Evolutionary conservation across 2,113 vertebrate species (phyloP).

Genomic region (Gasterosteus aculeatus): DNA sequence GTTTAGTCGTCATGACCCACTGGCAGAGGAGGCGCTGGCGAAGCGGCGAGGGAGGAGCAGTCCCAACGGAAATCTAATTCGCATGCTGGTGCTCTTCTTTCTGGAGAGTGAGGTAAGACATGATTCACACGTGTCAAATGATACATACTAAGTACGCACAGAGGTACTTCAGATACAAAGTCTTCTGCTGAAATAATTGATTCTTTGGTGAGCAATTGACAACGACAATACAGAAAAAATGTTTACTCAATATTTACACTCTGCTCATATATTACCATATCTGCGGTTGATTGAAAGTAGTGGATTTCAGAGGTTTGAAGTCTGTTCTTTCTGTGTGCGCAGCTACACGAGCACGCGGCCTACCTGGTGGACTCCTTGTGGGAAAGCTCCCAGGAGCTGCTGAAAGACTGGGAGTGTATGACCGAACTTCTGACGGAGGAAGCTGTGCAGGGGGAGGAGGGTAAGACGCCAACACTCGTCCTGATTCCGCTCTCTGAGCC

Average conservation of each 20-base stretch:
- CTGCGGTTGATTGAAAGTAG: not conserved
- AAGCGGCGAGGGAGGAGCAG: slow-evolving; percentile 97
- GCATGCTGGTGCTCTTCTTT: slow-evolving; percentile 99
- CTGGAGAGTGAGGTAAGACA: slow-evolving; percentile 96
- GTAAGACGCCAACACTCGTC: slow-evolving; percentile 73
- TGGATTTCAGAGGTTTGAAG: too few relatives aligned
- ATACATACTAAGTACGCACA: not conserved
- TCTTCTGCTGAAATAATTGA: not conserved
- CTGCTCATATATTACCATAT: not conserved
- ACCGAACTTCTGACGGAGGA: slow-evolving; percentile 96
- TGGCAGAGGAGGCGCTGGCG: slow-evolving; percentile 96
- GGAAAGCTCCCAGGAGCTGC: slow-evolving; percentile 98
- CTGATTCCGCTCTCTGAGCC: not conserved
- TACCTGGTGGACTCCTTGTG: slow-evolving; percentile 98
- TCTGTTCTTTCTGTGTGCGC: not conserved
- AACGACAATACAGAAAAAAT: not conserved
- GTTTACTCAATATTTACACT: not conserved
- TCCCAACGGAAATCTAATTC: slow-evolving; percentile 97
- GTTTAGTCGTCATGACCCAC: slow-evolving; percentile 97
- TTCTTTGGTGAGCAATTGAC: not conserved
- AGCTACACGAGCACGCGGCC: slow-evolving; percentile 98
- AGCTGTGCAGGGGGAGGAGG: slow-evolving; percentile 96
- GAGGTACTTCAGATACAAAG: too few relatives aligned
- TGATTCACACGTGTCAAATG: not conserved
- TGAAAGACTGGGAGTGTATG: slow-evolving; percentile 99